phyloP scores from a whole-genome alignment of 2,888 invertebrate species.

The Bedellia somnulentella region DNA sequence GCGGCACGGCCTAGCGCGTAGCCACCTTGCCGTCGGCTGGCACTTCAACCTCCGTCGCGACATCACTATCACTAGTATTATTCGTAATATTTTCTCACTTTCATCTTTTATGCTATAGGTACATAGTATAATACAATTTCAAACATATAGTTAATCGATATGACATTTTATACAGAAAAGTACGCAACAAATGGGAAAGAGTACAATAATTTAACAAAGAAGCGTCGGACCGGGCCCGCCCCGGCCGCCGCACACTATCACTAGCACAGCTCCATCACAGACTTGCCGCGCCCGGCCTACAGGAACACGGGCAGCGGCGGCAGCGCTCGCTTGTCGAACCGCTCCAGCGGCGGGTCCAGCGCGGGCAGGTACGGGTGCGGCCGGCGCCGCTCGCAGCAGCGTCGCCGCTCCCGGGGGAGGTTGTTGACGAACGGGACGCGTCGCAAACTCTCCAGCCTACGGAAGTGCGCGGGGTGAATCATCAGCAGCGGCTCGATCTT shows the following conservation, averaged over 20 bases:
- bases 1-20: no score
- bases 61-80: slow-evolving; percentile 54
- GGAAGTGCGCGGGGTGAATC: slow-evolving; percentile 89
- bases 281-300: slow-evolving; percentile 16
- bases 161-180: slow-evolving; percentile 56
- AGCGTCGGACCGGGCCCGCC: slow-evolving; percentile 30
- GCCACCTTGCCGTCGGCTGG: no score
- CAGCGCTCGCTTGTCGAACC: slow-evolving; percentile 19
- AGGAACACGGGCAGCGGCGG: slow-evolving; percentile 23
- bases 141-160: slow-evolving; percentile 61
- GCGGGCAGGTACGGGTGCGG: slow-evolving; percentile 10
- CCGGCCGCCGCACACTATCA: slow-evolving; percentile 17
- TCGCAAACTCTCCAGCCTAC: slow-evolving; percentile 81
- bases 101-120: slow-evolving; percentile 56
- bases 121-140: slow-evolving; percentile 57
- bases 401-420: slow-evolving; percentile 66
- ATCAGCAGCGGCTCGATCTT: slow-evolving; percentile 82
- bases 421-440: slow-evolving; percentile 84
- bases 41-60: slow-evolving; percentile 50
- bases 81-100: slow-evolving; percentile 60
- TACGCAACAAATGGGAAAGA: slow-evolving; percentile 53
- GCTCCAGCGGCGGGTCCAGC: slow-evolving; percentile 15
- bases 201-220: slow-evolving; percentile 47
- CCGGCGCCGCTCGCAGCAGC: slow-evolving; percentile 26
- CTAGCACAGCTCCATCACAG: slow-evolving; percentile 14